Conservation (phyloP, 2,113 vertebrate species). For the Nothobranchius kuhntae region DNA sequence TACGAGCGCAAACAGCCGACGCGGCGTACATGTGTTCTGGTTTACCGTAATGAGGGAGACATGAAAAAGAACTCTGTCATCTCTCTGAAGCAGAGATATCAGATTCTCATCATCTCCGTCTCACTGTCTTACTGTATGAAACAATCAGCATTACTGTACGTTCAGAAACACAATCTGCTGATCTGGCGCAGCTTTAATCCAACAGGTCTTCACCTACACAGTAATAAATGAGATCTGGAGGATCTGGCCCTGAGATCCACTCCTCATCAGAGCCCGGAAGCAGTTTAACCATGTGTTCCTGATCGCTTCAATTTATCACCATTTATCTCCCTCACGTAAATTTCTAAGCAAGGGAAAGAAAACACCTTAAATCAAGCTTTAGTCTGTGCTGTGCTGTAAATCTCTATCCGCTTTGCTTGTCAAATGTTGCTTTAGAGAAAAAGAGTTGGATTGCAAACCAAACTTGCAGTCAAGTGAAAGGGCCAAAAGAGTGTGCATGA, state of each 20-base stretch:
- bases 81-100: conserved; percentile 44
- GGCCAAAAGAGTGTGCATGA: conserved; percentile 27
- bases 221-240: conserved; percentile 51
- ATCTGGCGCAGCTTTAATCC: conserved; percentile 54
- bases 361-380: conserved; percentile 24
- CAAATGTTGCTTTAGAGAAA: conserved; percentile 26
- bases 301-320: conserved; percentile 62
- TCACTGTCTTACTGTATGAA: conserved; percentile 37
- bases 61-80: conserved; percentile 59
- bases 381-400: conserved; percentile 8
- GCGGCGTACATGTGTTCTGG: conserved; percentile 64
- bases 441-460: conserved; percentile 53
- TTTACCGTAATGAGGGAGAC: conserved; percentile 62
- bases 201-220: conserved; percentile 15
- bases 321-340: conserved; percentile 59
- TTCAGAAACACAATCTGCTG: conserved; percentile 56
- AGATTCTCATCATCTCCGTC: conserved; percentile 30
- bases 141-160: conserved; percentile 61
- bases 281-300: conserved; percentile 65
- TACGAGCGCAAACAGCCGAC: conserved; percentile 62
- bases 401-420: conserved; percentile 46
- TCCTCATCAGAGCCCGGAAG: conserved; percentile 53
- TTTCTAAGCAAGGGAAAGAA: conserved; percentile 38
- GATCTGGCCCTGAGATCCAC: conserved; percentile 36
- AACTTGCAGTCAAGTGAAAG: conserved; percentile 47